Evolutionary conservation across 64 coral and sea anemone genomes (phyloP).

Genomic region (Porites australiensis): DNA sequence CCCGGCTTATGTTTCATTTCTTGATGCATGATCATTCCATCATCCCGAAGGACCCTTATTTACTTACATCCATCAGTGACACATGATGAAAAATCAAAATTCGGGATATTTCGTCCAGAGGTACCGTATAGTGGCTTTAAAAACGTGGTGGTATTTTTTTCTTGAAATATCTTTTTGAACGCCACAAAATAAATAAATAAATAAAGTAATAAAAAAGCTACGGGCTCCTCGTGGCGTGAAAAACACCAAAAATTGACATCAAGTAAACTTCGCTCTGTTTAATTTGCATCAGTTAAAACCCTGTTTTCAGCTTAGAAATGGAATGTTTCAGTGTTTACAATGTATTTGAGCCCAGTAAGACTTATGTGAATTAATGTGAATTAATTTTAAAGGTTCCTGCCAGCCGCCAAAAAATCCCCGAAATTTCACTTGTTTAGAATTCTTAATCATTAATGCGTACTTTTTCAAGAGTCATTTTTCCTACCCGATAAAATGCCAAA

Average conservation of each 20-base stretch:
- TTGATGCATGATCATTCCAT: too few relatives aligned
- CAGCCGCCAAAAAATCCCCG: neutral
- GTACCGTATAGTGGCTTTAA: neutral
- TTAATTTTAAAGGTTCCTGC: conserved; percentile 18
- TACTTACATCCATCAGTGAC: too few relatives aligned
- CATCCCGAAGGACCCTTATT: too few relatives aligned
- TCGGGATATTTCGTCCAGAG: neutral
- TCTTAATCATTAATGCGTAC: neutral
- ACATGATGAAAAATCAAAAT: conserved; percentile 10
- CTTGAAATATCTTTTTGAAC: conserved; percentile 3
- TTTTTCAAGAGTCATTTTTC: conserved; percentile 11
- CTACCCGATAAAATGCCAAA: conserved; percentile 30
- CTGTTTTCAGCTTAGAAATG: conserved; percentile 11
- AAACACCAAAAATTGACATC: neutral
- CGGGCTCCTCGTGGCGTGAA: neutral
- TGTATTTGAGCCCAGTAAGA: conserved; percentile 16
- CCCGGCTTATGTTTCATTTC: too few relatives aligned
- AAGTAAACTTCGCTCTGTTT: conserved; percentile 25
- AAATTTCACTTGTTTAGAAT: conserved; percentile 8
- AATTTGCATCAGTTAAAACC: neutral
- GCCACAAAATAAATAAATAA: neutral
- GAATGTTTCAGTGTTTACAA: conserved; percentile 3
- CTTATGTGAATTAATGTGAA: neutral
- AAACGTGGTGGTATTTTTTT: neutral
- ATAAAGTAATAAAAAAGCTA: neutral